phyloP scores from a whole-genome alignment of 2,888 invertebrate genomes.

The Esperia sulphurella region DNA sequence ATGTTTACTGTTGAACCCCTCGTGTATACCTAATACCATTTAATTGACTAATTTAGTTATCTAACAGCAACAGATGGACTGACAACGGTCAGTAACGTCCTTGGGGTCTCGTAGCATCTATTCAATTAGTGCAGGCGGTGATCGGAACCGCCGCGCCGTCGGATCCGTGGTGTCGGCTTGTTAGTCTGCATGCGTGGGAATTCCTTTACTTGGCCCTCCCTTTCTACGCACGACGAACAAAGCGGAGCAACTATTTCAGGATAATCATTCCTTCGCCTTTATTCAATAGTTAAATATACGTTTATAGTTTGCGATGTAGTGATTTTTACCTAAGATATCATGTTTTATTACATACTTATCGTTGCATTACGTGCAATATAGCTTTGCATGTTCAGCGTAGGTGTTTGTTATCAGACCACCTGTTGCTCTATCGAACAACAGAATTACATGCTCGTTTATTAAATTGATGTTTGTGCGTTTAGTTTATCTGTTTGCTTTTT shows the following conservation, averaged over 20 bases:
- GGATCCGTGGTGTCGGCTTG: conserved; percentile 48
- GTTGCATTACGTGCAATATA: background rate
- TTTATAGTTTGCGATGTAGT: background rate
- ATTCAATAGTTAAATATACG: background rate
- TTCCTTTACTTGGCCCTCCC: conserved; percentile 45
- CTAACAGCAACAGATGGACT: background rate
- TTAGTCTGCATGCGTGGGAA: conserved; percentile 53
- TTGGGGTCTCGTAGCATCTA: conserved; percentile 49
- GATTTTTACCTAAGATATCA: too few species aligned
- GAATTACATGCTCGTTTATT: background rate
- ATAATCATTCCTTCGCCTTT: background rate
- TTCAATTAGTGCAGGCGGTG: conserved; percentile 69
- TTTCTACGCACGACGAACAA: conserved; percentile 35
- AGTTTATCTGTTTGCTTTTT: conserved; percentile 2
- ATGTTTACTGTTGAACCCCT: too few species aligned
- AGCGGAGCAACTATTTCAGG: conserved; percentile 5
- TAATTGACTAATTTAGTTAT: too few species aligned
- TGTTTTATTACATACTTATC: background rate
- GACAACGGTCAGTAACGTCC: conserved; percentile 28
- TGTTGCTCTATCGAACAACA: conserved; percentile 1
- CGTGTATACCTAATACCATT: background rate
- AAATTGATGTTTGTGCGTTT: conserved; percentile 2
- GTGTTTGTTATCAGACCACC: conserved; percentile 8
- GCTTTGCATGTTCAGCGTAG: background rate
- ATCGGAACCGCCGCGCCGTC: conserved; percentile 65